Conservation (phyloP, 2,113 vertebrate species). For the Bambusicola thoracicus region DNA sequence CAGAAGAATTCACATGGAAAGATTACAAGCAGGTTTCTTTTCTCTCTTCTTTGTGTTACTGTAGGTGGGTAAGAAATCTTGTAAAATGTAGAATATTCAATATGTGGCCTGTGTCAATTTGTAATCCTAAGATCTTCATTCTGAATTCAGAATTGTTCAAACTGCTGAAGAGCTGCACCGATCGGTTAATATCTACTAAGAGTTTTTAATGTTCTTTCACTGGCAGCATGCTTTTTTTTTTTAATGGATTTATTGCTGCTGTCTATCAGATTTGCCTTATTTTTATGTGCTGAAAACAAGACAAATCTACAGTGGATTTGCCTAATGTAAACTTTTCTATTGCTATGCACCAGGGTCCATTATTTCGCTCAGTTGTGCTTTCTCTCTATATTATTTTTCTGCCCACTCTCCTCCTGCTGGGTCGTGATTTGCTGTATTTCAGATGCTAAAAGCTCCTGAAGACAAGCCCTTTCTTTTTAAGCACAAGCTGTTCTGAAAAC, state of each 20-base stretch:
- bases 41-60: background rate
- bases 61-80: background rate
- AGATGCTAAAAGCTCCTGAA: constrained; percentile 18
- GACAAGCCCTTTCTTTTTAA: constrained; percentile 9
- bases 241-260: constrained; percentile 30
- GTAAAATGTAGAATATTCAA: background rate
- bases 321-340: constrained; percentile 44
- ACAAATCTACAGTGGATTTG: constrained; percentile 39
- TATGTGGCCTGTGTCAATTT: background rate
- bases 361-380: constrained; percentile 30
- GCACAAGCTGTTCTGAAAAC: constrained; percentile 28
- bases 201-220: constrained; percentile 13
- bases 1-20: background rate
- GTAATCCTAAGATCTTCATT: constrained; percentile 12
- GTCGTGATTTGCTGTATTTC: constrained; percentile 45
- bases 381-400: background rate
- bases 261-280: background rate
- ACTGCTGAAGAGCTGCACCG: background rate
- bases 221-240: background rate
- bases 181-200: constrained; percentile 15
- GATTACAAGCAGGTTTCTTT: background rate
- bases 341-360: background rate
- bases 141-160: background rate
- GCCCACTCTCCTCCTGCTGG: constrained; percentile 28
- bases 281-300: constrained; percentile 22